These are phyloP conservation scores for Theristicus caerulescens DNA, from an alignment of 2,113 vertebrate species.

Conservation along the genomic window DNA sequence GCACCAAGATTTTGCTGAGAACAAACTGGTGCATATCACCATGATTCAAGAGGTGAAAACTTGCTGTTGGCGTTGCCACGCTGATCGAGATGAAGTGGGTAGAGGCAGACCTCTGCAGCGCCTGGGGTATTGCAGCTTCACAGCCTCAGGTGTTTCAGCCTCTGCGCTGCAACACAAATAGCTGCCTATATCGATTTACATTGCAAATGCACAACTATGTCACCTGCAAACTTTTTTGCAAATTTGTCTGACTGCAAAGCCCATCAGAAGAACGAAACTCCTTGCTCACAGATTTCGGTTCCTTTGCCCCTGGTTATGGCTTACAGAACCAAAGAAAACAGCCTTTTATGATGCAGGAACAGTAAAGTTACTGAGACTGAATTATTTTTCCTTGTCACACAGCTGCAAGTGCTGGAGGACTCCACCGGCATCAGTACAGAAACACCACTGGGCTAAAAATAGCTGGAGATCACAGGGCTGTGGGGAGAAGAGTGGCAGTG, in stretches of 20 bases:
- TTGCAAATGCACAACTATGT: not conserved
- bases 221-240: not conserved
- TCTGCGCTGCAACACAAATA: not conserved
- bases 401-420: not conserved
- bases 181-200: not conserved
- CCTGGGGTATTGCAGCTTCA: not conserved
- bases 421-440: not conserved
- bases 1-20: not conserved
- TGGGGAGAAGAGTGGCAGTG: not conserved
- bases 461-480: not conserved
- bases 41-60: not conserved
- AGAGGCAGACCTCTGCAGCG: not conserved
- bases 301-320: constrained; percentile 35
- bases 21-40: not conserved
- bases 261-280: not conserved
- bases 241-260: not conserved
- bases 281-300: constrained; percentile 1
- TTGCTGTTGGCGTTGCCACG: not conserved
- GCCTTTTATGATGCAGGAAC: not conserved
- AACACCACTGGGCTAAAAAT: not conserved
- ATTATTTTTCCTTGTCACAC: not conserved
- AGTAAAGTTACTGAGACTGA: not conserved
- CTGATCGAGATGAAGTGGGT: not conserved
- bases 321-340: not conserved
- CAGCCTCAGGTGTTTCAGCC: not conserved